phyloP scores from a whole-genome alignment of 2,113 vertebrate species.

The Campylorhamphus procurvoides region DNA sequence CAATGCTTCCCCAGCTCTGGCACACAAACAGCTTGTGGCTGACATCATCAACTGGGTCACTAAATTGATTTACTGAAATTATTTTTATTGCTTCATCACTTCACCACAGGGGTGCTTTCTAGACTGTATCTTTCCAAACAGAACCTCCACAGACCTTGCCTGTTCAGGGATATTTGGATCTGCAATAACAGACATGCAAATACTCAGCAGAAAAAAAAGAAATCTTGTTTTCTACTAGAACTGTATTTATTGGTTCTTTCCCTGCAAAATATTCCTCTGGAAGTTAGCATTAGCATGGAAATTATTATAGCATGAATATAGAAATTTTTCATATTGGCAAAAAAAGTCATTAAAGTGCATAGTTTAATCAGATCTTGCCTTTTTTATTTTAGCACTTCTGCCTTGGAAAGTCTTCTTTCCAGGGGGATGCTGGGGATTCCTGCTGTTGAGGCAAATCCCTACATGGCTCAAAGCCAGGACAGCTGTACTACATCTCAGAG shows the following conservation, averaged over 20 bases:
- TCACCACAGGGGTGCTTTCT: background rate
- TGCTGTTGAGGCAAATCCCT: background rate
- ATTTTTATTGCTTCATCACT: background rate
- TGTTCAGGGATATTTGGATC: background rate
- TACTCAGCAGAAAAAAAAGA: background rate
- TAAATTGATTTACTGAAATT: background rate
- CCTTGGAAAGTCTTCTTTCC: background rate
- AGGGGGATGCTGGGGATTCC: conserved; percentile 8
- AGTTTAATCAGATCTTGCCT: background rate
- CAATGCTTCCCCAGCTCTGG: background rate
- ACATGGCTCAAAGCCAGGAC: background rate
- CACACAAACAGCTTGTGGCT: background rate
- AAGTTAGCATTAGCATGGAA: background rate
- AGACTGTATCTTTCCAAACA: background rate
- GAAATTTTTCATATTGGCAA: background rate
- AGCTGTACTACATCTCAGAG: background rate
- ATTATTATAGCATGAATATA: background rate
- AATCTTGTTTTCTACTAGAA: background rate
- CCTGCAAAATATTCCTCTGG: background rate
- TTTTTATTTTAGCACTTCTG: background rate
- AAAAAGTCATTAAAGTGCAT: background rate
- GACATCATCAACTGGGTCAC: background rate
- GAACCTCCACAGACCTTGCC: background rate
- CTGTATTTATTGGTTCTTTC: background rate
- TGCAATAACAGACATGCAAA: background rate